phyloP scores from a whole-genome alignment of 1,140 invertebrate species.

The Drosophila gunungcola region DNA sequence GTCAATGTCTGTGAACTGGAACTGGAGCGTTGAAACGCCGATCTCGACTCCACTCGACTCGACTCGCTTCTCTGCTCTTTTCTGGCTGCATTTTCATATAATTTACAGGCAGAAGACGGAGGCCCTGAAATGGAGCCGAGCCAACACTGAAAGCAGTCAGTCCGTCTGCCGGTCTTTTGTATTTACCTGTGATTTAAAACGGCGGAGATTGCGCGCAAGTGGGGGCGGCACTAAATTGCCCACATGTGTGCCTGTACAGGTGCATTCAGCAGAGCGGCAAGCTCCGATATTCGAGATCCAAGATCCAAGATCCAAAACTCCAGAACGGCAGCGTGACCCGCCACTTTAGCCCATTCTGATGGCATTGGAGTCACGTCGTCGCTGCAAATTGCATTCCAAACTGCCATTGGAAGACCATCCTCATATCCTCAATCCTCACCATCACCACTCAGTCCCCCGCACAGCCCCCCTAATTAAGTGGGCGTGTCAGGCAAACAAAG shows the following conservation, averaged over 20 bases:
- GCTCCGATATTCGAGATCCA: slow-evolving; percentile 12
- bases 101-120: slow-evolving; percentile 57
- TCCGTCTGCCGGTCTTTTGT: slow-evolving; percentile 42
- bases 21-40: slow-evolving; percentile 70
- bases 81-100: slow-evolving; percentile 58
- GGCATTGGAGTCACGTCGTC: slow-evolving; percentile 42
- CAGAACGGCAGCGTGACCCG: slow-evolving; percentile 35
- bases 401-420: slow-evolving; percentile 31
- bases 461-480: slow-evolving; percentile 53
- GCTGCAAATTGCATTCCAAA: slow-evolving; percentile 49
- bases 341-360: slow-evolving; percentile 33
- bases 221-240: slow-evolving; percentile 63
- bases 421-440: slow-evolving; percentile 1
- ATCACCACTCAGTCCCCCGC: slow-evolving; percentile 1
- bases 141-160: slow-evolving; percentile 34
- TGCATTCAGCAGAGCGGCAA: slow-evolving; percentile 53
- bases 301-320: slow-evolving; percentile 6
- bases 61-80: slow-evolving; percentile 48
- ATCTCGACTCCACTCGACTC: slow-evolving; percentile 14
- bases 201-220: slow-evolving; percentile 51
- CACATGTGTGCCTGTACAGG: slow-evolving; percentile 48
- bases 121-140: slow-evolving; percentile 53
- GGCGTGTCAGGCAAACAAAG: slow-evolving; percentile 57
- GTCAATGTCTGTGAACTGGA: slow-evolving; percentile 84
- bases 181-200: slow-evolving; percentile 39